Percentiles rank a stretch among this genome's conserved stretches.
Evolutionary conservation across 1,140 invertebrate genomes (phyloP).

Genomic region (Samia ricini): DNA sequence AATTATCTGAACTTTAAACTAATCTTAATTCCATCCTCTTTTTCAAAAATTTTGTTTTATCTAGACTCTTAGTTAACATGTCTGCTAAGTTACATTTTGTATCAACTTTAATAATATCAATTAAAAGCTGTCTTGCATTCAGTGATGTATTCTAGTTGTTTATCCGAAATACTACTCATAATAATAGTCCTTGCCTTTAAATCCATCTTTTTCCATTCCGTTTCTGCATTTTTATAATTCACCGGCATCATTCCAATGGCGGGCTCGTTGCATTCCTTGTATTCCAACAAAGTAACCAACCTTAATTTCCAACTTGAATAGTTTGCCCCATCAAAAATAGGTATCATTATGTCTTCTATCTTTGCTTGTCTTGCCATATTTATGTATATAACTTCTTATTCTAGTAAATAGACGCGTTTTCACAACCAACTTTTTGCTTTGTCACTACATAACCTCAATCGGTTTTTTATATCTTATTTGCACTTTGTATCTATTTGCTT

Average conservation of each 20-base stretch:
- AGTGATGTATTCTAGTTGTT: constrained; percentile 40
- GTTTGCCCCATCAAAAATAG: constrained; percentile 45
- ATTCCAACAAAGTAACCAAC: constrained; percentile 36
- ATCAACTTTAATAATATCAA: no score
- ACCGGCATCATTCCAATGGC: constrained; percentile 8
- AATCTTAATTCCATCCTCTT: no score
- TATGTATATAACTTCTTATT: constrained; percentile 8
- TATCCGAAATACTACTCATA: constrained; percentile 40
- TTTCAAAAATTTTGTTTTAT: no score
- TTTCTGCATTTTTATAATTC: constrained; percentile 7
- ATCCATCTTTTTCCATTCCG: constrained; percentile 30
- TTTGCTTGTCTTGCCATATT: constrained; percentile 34
- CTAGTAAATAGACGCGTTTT: neutral
- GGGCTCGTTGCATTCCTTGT: constrained; percentile 38
- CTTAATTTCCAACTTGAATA: constrained; percentile 47
- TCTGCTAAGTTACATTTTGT: no score
- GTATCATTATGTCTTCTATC: constrained; percentile 37
- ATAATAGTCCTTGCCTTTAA: constrained; percentile 41
- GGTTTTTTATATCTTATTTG: neutral
- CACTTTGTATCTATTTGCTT: neutral
- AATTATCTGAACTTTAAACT: no score
- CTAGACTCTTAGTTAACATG: no score
- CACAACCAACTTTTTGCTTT: neutral
- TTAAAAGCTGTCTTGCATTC: constrained; percentile 34
- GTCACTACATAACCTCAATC: neutral